Evolutionary conservation across 2,797 vertebrate species (phyloP).

Genomic region (Notoglanidium macrostoma): DNA sequence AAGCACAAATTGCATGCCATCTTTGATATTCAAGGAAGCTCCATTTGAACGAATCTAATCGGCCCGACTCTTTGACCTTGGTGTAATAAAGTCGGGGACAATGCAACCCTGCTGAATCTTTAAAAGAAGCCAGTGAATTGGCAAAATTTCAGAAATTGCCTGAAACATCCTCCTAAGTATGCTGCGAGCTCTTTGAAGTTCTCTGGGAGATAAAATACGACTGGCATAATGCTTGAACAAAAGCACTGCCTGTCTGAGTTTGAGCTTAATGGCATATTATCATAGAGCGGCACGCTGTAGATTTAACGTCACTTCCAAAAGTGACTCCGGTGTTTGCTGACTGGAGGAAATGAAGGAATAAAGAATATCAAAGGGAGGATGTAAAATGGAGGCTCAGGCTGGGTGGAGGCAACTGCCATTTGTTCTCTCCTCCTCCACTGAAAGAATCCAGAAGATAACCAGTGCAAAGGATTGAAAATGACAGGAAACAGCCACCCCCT

Average conservation of each 20-base stretch:
- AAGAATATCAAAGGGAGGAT: constrained; percentile 49
- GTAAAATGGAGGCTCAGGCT: constrained; percentile 32
- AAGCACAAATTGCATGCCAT: constrained; percentile 26
- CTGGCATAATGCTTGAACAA: constrained; percentile 24
- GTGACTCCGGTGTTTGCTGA: constrained; percentile 42
- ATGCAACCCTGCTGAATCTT: background rate
- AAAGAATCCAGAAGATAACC: constrained; percentile 46
- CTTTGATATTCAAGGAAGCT: constrained; percentile 50
- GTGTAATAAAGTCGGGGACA: background rate
- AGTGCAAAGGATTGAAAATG: constrained; percentile 51
- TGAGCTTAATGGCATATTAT: constrained; percentile 54
- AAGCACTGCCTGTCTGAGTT: constrained; percentile 27
- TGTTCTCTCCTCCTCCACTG: constrained; percentile 19
- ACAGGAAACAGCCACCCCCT: constrained; percentile 48
- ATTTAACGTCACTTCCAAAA: constrained; percentile 41
- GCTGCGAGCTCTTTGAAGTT: constrained; percentile 46
- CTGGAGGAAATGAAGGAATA: constrained; percentile 22
- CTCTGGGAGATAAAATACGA: constrained; percentile 34
- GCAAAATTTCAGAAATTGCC: constrained; percentile 42
- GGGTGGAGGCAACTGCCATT: constrained; percentile 23
- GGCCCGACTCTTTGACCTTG: constrained; percentile 44
- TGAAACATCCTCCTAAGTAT: constrained; percentile 35
- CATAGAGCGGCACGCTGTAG: constrained; percentile 37
- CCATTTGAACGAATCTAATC: constrained; percentile 45
- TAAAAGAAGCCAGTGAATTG: background rate